Evolutionary conservation across 2,888 invertebrate genomes (phyloP).

Genomic region (Disparrhopalites patrizii): DNA sequence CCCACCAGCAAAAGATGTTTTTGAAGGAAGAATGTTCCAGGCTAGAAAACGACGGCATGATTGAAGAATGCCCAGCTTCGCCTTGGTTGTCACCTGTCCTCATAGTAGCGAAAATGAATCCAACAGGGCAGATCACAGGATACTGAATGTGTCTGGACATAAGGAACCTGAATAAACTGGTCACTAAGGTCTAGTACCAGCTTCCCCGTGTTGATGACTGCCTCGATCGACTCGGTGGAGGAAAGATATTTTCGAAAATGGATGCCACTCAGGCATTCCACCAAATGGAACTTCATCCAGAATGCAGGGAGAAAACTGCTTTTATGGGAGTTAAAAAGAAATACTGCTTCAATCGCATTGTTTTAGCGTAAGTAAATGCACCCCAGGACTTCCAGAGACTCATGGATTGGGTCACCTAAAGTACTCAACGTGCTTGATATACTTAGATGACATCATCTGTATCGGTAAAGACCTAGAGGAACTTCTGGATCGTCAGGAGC

Average conservation of each 20-base stretch:
- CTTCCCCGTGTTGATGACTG: slow-evolving; percentile 28
- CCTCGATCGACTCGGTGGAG: too few relatives aligned
- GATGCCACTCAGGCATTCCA: slow-evolving; percentile 21
- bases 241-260: slow-evolving; percentile 29
- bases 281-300: slow-evolving; percentile 3
- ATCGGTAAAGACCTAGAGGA: too few relatives aligned
- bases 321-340: slow-evolving; percentile 2
- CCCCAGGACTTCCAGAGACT: too few relatives aligned
- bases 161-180: too few relatives aligned
- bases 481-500: too few relatives aligned
- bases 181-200: slow-evolving; percentile 18
- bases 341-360: not conserved
- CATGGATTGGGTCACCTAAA: too few relatives aligned
- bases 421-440: too few relatives aligned
- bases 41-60: slow-evolving; percentile 9
- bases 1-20: too few relatives aligned
- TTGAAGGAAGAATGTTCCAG: slow-evolving; percentile 9
- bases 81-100: slow-evolving; percentile 51
- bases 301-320: slow-evolving; percentile 11
- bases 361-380: too few relatives aligned
- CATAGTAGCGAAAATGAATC: slow-evolving; percentile 50
- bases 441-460: too few relatives aligned
- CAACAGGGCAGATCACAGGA: too few relatives aligned
- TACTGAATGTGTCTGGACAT: too few relatives aligned
- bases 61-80: slow-evolving; percentile 23